These are phyloP conservation scores for Hepsetus odoe DNA, from an alignment of 2,113 vertebrate genomes.

Conservation along the genomic window DNA sequence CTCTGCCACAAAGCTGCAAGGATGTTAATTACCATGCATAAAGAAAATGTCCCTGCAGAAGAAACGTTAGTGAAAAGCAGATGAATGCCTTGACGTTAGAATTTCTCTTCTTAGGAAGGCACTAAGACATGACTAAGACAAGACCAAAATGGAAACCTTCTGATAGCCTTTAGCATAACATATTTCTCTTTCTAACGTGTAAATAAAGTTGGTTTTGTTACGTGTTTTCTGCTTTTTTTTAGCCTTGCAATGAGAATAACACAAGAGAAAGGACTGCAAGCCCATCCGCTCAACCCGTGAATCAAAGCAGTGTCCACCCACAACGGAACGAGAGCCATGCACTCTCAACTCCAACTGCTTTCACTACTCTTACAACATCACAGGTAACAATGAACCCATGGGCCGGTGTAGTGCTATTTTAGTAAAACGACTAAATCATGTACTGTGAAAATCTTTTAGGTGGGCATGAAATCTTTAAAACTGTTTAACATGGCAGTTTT, in stretches of 20 bases:
- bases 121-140: neutral
- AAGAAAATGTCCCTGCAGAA: slow-evolving; percentile 40
- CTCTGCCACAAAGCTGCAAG: slow-evolving; percentile 37
- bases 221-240: slow-evolving; percentile 46
- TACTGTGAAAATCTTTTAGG: too few relatives aligned
- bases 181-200: neutral
- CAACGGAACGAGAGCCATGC: slow-evolving; percentile 81
- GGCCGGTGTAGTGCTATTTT: neutral
- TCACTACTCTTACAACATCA: slow-evolving; percentile 95
- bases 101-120: slow-evolving; percentile 28
- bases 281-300: slow-evolving; percentile 81
- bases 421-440: neutral
- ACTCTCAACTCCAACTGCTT: slow-evolving; percentile 92
- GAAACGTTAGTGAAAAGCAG: slow-evolving; percentile 17
- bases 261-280: slow-evolving; percentile 79
- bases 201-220: neutral
- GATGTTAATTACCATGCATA: slow-evolving; percentile 50
- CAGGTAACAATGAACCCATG: slow-evolving; percentile 75
- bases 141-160: slow-evolving; percentile 7
- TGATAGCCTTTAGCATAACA: slow-evolving; percentile 6
- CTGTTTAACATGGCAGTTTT: too few relatives aligned
- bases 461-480: too few relatives aligned
- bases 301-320: slow-evolving; percentile 81
- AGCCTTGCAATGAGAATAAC: slow-evolving; percentile 86
- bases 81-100: slow-evolving; percentile 38